Conservation (phyloP, 2,113 vertebrate species). For the Stercorarius parasiticus region DNA sequence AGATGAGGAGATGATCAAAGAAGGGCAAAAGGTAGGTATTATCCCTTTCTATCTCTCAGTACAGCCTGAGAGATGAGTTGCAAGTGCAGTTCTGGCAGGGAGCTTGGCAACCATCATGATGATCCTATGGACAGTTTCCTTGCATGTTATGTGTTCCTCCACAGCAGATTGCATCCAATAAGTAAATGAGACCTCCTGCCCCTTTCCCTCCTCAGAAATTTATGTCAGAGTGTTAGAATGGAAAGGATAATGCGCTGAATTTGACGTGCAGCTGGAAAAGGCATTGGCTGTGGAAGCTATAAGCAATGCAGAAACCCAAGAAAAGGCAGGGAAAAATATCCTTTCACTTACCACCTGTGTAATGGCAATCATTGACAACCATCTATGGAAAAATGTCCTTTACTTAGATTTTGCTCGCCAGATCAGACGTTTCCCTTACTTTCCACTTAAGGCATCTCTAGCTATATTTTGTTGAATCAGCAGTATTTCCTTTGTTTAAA, state of each 20-base stretch:
- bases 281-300: not conserved
- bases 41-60: not conserved
- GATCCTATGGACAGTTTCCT: not conserved
- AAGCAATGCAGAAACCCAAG: not conserved
- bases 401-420: not conserved
- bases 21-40: not conserved
- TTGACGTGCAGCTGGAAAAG: not conserved
- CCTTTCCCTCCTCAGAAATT: not conserved
- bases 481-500: constrained; percentile 13
- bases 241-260: not conserved
- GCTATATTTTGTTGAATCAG: constrained; percentile 9
- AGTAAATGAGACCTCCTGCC: not conserved
- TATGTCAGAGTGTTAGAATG: not conserved
- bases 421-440: not conserved
- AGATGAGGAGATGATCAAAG: not conserved
- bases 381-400: not conserved
- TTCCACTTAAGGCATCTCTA: not conserved
- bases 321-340: not conserved
- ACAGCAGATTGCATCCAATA: not conserved
- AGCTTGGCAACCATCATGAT: not conserved
- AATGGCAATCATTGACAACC: not conserved
- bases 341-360: not conserved
- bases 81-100: not conserved
- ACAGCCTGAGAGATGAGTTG: accelerated
- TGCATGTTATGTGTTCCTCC: not conserved